Base-by-base conservation (phyloP, 2,888 invertebrate species). In the Ormyrus rosae region DNA sequence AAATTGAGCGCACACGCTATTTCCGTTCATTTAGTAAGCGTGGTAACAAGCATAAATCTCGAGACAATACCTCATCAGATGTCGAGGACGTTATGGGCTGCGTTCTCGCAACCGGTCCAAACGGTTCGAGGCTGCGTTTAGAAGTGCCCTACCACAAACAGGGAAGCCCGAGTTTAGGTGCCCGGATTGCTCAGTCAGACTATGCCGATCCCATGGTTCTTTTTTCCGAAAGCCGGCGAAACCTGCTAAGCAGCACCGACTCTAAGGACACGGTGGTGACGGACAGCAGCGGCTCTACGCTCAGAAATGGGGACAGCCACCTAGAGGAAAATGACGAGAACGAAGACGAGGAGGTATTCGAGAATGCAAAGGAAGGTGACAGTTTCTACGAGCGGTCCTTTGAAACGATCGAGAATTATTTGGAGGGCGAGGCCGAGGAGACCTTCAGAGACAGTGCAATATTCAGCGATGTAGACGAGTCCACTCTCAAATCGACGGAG, bases 141-240 rank as follows among this genome's bases (percentile, higher is more conserved):
- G 34, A 67, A 83, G 86, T n/a, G 84, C 89, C 87, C 0, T 90
- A 89, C 68, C 95, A 95, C 87, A 95, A 95, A 87, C 96, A 95
- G 90, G 96, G 96, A 10, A 96, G 96, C 84, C 95, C 96, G 84
- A 93, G 94, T 81, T 93, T 97, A 84, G 97, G 97, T 0, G 97
- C 97, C 60, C 94, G 97, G 83, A 96, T 98, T 88, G 97, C 97
- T 0, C 94, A 96, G 84, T 95, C 96, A 0, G 97, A 97, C 88
- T 97, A 97, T 86, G 96, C 95, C 0, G 96, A 97, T 89, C 96
- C 97, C 0, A 93, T 94, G 70, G 94, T 95, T 19, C 91, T 96
- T 34, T 93, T 93, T 48, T 61, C 56, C 9, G 78, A 81, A 13
- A 80, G 76, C 8, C 65, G 80, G 0, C 13, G 73, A 11, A 78